Evolutionary conservation across 2,797 vertebrate genomes (phyloP), one percentile per base, ranked within the genome.

Genomic region (Kryptolebias ocellatus): DNA sequence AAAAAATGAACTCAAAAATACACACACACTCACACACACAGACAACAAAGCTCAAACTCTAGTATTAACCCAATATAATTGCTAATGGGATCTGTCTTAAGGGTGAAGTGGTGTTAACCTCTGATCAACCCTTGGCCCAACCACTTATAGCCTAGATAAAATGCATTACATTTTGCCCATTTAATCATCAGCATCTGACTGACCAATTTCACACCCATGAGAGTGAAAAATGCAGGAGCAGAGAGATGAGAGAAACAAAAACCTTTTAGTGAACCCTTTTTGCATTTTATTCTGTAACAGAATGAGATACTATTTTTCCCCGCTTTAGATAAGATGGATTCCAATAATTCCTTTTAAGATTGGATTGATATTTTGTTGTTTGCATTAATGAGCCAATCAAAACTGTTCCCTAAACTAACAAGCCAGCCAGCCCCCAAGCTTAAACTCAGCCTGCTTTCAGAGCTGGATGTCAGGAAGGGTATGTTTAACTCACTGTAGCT

Each of bases 51-150:
- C 76, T 78, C 80, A 85, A 70, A 70, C 59, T 61, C 46, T 58
- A 67, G 64, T 73, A 70, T 69, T 81, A 81, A 75, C 73, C 74
- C 81, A 93, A 87, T 92, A 90, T 92, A 91, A 89, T 87, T 90
- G 85, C 90, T 92, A 91, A 92, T 92, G 86, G 86, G 81, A 83
- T 61, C 88, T 89, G 90, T 90, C 92, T 90, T 80, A 59, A 81
- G 64, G 89, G 90, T 92, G 87, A 91, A 87, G 87, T 82, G 87
- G 81, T 83, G 86, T 92, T 92, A 92, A 92, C 90, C 92, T 87
- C 61, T 85, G 84, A 90, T 91, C 88, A 91, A 87, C 87, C 85
- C 78, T 29, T 77, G 91, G 87, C 67, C 90, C 88, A 90, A 87
- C 81, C 88, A 88, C 87, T 91, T 89, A 91, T 66, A 57, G 77